Conservation (phyloP, 2,113 vertebrate genomes). For the Microcebus griseorufus region DNA sequence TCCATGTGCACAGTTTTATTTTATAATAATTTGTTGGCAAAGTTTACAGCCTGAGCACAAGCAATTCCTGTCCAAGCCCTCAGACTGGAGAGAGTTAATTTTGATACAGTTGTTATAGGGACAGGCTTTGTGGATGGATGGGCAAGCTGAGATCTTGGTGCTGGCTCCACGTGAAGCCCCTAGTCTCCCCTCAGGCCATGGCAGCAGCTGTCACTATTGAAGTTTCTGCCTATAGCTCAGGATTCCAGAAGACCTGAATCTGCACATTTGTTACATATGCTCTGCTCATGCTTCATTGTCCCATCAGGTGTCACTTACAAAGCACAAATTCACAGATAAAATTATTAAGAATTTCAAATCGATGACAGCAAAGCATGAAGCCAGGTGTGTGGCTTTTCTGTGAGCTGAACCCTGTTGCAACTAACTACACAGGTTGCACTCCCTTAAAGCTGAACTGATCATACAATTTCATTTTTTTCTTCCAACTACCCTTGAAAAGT, state of each 20-base stretch:
- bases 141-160: rapidly evolving
- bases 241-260: rapidly evolving
- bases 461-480: background rate
- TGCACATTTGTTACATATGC: rapidly evolving
- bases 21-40: background rate
- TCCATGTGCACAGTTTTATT: background rate
- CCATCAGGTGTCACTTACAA: background rate
- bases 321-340: background rate
- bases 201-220: background rate
- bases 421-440: rapidly evolving
- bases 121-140: too few species aligned
- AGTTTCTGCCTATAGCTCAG: too few species aligned
- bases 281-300: background rate
- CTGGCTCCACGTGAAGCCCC: rapidly evolving
- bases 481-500: background rate
- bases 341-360: background rate
- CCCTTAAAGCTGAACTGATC: background rate
- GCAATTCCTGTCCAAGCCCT: too few species aligned
- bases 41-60: background rate
- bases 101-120: background rate
- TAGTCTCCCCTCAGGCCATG: rapidly evolving
- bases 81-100: background rate
- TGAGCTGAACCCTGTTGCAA: background rate
- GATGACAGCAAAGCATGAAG: background rate
- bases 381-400: background rate